These are phyloP conservation scores for Leptopilina myrica DNA, from an alignment of 2,888 invertebrate genomes.

Conservation along the genomic window DNA sequence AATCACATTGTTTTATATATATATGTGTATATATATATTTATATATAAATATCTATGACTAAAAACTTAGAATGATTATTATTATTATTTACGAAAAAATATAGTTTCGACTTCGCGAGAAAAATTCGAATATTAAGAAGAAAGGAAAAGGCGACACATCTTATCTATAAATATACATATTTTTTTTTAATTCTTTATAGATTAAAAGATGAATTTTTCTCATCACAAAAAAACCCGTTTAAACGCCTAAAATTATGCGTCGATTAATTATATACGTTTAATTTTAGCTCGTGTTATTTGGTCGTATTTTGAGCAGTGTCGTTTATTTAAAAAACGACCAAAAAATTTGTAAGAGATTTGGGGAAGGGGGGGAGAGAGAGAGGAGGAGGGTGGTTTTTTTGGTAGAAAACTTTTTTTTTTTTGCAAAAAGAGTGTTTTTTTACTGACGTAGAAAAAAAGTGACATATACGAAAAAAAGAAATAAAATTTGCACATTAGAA, in stretches of 20 bases:
- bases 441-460: no score
- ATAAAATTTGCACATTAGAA: not conserved
- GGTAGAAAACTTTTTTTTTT: not conserved
- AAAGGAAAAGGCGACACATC: slow-evolving; percentile 27
- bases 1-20: not conserved
- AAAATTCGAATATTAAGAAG: slow-evolving; percentile 26
- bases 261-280: slow-evolving; percentile 43
- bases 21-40: not conserved
- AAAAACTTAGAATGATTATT: slow-evolving; percentile 1
- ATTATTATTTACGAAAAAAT: slow-evolving; percentile 1
- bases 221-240: slow-evolving; percentile 45
- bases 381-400: not conserved
- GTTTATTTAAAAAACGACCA: slow-evolving; percentile 48
- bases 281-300: slow-evolving; percentile 57
- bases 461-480: not conserved
- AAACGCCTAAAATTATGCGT: slow-evolving; percentile 55
- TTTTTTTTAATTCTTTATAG: not conserved
- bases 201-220: slow-evolving; percentile 31
- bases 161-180: not conserved
- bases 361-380: not conserved
- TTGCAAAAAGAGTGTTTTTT: not conserved
- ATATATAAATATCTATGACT: not conserved
- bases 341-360: slow-evolving; percentile 41
- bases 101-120: not conserved
- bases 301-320: slow-evolving; percentile 58